Evolutionary conservation across 1,140 invertebrate genomes (phyloP).

Genomic region (Scaptomyza graminum): DNA sequence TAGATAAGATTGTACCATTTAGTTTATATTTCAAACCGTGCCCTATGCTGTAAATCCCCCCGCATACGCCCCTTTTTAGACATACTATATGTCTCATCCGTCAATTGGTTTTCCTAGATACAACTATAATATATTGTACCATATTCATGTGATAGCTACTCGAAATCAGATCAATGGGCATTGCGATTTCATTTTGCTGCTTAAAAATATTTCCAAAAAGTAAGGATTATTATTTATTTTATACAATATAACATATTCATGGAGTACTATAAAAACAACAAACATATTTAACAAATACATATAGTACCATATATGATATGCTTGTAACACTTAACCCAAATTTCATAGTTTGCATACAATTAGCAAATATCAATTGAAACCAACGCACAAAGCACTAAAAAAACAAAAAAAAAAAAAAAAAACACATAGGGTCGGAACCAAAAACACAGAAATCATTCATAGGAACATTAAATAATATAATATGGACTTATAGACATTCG

Average conservation of each 20-base stretch:
- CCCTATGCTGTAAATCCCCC: slow-evolving; percentile 11
- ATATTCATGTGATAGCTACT: slow-evolving; percentile 44
- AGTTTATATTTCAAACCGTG: slow-evolving; percentile 29
- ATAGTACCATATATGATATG: neutral
- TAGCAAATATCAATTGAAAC: slow-evolving; percentile 2
- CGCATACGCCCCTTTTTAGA: neutral
- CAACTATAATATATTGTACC: no score
- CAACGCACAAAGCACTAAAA: slow-evolving; percentile 32
- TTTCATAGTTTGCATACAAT: slow-evolving; percentile 24
- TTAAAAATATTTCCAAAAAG: slow-evolving; percentile 22
- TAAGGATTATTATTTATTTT: slow-evolving; percentile 10
- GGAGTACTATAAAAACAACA: neutral
- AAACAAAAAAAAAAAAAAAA: slow-evolving; percentile 28
- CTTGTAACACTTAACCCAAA: slow-evolving; percentile 23
- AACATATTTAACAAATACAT: neutral
- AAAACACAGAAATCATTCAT: neutral
- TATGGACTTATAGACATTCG: neutral
- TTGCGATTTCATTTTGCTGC: slow-evolving; percentile 20
- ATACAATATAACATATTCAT: neutral
- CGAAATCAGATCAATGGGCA: neutral
- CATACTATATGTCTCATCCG: neutral
- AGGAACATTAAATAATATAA: slow-evolving; percentile 1
- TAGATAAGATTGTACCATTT: neutral
- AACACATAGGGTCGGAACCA: slow-evolving; percentile 12
- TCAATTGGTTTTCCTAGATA: slow-evolving; percentile 34